Conservation (phyloP, 2,113 vertebrate genomes). For the Tautogolabrus adspersus region DNA sequence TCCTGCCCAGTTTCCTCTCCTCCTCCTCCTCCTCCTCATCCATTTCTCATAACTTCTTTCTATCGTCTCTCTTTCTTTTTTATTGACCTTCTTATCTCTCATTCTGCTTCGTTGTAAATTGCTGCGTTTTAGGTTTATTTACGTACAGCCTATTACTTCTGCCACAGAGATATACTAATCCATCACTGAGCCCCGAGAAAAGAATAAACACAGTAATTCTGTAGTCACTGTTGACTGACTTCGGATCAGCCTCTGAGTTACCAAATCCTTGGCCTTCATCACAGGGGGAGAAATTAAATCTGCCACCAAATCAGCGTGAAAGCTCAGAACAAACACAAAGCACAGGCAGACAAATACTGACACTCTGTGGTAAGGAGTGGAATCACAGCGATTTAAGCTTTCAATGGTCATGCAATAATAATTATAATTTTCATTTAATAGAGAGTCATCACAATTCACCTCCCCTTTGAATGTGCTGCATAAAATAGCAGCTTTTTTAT, state of each 20-base stretch:
- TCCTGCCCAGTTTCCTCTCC: slow-evolving; percentile 8
- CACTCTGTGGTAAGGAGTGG: slow-evolving; percentile 51
- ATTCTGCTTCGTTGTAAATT: slow-evolving; percentile 30
- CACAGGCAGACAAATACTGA: slow-evolving; percentile 57
- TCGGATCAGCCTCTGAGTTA: slow-evolving; percentile 35
- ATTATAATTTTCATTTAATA: slow-evolving; percentile 3
- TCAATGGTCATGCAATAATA: background rate
- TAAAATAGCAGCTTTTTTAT: background rate
- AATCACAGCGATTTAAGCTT: background rate
- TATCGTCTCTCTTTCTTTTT: slow-evolving; percentile 8
- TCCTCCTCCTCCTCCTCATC: slow-evolving; percentile 4
- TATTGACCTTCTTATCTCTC: slow-evolving; percentile 17
- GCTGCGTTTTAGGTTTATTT: slow-evolving; percentile 39
- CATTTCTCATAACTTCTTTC: slow-evolving; percentile 17
- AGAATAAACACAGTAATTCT: slow-evolving; percentile 40
- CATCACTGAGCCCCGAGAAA: slow-evolving; percentile 35
- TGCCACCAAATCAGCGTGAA: slow-evolving; percentile 37
- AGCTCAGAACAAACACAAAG: slow-evolving; percentile 15
- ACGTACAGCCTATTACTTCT: slow-evolving; percentile 56
- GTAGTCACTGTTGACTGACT: slow-evolving; percentile 47
- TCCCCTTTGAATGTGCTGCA: background rate
- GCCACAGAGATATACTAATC: slow-evolving; percentile 48
- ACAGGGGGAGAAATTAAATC: slow-evolving; percentile 49
- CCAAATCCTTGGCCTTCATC: slow-evolving; percentile 31
- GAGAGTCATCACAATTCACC: background rate